Base-by-base conservation (phyloP, 2,888 invertebrate genomes). In the Apomyelois bistriatella region DNA sequence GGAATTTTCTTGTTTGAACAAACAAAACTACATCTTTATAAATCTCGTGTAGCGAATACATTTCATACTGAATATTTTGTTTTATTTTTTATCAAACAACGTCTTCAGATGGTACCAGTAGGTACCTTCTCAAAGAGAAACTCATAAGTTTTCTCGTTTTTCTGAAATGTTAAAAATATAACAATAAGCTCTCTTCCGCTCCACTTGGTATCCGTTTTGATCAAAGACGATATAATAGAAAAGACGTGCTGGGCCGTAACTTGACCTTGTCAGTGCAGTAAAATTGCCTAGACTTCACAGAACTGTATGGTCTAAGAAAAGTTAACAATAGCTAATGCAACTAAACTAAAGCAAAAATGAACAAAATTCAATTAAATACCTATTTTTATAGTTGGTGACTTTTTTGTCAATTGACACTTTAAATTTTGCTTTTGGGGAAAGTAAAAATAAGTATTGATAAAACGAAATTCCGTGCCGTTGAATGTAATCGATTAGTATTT, bases 171-270 rank as follows among this genome's bases (percentile, higher is more conserved):
- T 7, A 7, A 9, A 6, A 46, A 32, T 41, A 64, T 59, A 56
- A 59, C 3, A 48, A 51, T 48, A 48, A 56, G 46, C 54, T 57
- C 13, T 43, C 51, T 53, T 37, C 50, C 54, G 63, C 57, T 63
- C 65, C 56, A 57, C 63, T 64, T 66, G 56, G 49, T 61, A 54
- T 58, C 55, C 50, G 53, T 61, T 56, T 58, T 55, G 17, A 13
- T 22, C 28, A 28, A 38, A 13, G 28, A 22, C 28, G 38, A 49
- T 22, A 22, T 17, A 6, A 38, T 40, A 15, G 40, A 16, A 40
- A 9, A 40, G 13, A 48, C 38, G 28, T 49, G 37, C 28, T n/a
- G n/a, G 22, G 38, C 28, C 38, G 38, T 38, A 49, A 13, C 9
- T 7, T 37, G 48, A 37, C 48, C 48, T 48, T 46, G 46, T 12